Conservation (phyloP, 2,797 vertebrate genomes). For the Carduelis carduelis region DNA sequence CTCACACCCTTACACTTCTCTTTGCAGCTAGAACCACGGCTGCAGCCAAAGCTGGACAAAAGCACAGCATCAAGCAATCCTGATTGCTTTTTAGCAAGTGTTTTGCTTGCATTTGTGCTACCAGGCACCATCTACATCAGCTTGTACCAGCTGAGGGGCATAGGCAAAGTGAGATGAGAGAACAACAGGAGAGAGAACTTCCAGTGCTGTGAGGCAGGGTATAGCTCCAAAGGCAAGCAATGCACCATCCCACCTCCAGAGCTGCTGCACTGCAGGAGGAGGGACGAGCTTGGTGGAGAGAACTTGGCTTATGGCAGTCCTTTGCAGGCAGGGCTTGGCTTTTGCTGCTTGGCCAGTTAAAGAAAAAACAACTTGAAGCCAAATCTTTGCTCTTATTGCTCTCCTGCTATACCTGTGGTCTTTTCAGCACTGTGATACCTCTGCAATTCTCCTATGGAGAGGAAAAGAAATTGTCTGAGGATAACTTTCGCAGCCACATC, state of each 20-base stretch:
- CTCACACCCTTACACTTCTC: background rate
- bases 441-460: background rate
- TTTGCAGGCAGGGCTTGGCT: background rate
- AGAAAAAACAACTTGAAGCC: background rate
- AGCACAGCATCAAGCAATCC: background rate
- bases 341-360: background rate
- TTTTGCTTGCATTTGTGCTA: background rate
- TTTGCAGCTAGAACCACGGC: background rate
- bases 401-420: background rate
- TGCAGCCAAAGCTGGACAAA: background rate
- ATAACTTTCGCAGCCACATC: background rate
- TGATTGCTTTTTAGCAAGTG: background rate
- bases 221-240: background rate
- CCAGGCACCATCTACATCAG: background rate
- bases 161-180: background rate
- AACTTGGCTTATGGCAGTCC: background rate
- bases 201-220: rapidly evolving
- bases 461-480: background rate
- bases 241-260: rapidly evolving
- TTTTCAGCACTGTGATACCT: background rate
- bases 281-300: background rate
- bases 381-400: background rate
- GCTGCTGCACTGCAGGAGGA: background rate
- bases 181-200: rapidly evolving
- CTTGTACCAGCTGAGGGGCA: background rate